Evolutionary conservation across 2,797 vertebrate species (phyloP).

Genomic region (Neosilurus mollespiculum): DNA sequence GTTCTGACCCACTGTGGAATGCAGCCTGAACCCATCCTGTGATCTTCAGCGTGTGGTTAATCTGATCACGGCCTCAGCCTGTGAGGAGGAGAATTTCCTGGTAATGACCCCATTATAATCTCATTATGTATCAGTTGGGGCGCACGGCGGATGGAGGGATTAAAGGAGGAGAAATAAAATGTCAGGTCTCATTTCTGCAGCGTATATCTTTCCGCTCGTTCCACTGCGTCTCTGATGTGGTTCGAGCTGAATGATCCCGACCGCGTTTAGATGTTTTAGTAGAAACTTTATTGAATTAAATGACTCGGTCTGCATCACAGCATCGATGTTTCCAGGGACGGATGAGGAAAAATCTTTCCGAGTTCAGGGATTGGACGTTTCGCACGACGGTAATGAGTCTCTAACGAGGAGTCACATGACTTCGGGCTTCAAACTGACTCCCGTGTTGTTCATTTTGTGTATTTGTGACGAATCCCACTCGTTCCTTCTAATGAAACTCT

Average conservation of each 20-base stretch:
- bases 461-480: slow-evolving; percentile 42
- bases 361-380: slow-evolving; percentile 22
- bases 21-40: neutral
- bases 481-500: slow-evolving; percentile 12
- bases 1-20: neutral
- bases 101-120: neutral
- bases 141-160: neutral
- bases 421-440: slow-evolving; percentile 50
- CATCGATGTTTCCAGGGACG: neutral
- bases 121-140: neutral
- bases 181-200: neutral
- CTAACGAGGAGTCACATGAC: slow-evolving; percentile 53
- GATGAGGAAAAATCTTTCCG: neutral
- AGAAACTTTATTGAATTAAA: neutral
- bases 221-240: neutral
- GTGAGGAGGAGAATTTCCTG: neutral
- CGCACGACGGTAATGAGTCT: slow-evolving; percentile 64
- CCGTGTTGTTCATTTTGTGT: slow-evolving; percentile 35
- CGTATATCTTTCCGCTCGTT: neutral
- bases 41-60: neutral
- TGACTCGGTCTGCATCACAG: no score
- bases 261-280: neutral
- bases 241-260: neutral
- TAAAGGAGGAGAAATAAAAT: neutral
- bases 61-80: neutral